phyloP scores from a whole-genome alignment of 2,797 vertebrate genomes.

The Capromys pilorides region DNA sequence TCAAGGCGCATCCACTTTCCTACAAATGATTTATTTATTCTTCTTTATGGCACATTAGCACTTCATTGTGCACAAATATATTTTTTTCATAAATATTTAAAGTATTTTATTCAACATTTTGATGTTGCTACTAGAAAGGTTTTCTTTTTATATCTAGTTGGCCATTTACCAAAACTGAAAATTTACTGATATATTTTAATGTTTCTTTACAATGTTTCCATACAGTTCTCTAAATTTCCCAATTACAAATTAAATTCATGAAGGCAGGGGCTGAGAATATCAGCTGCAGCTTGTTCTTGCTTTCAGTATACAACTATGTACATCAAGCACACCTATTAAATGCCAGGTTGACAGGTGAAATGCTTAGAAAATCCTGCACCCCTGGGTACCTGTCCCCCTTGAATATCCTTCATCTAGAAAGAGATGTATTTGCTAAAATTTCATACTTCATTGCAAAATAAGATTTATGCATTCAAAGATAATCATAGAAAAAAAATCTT shows the following conservation, averaged over 20 bases:
- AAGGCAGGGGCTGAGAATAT: neutral
- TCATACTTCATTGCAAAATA: conserved; percentile 31
- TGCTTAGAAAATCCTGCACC: neutral
- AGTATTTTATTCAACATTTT: neutral
- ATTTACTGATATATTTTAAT: conserved; percentile 22
- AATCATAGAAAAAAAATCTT: conserved; percentile 30
- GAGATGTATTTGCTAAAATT: neutral
- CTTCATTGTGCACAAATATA: neutral
- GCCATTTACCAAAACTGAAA: neutral
- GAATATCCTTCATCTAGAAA: neutral
- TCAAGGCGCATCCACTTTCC: neutral
- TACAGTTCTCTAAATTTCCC: neutral
- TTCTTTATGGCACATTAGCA: neutral
- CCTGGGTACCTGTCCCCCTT: neutral
- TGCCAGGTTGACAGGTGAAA: neutral
- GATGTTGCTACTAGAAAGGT: conserved; percentile 20
- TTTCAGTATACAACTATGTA: neutral
- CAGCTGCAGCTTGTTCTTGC: neutral
- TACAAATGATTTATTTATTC: neutral
- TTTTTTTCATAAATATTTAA: neutral
- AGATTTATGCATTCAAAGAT: conserved; percentile 32
- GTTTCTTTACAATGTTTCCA: neutral
- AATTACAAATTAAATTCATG: conserved; percentile 30
- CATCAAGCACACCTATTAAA: neutral
- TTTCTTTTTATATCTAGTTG: conserved; percentile 24